Conservation (phyloP, 2,888 invertebrate species). For the Cephus spinipes region DNA sequence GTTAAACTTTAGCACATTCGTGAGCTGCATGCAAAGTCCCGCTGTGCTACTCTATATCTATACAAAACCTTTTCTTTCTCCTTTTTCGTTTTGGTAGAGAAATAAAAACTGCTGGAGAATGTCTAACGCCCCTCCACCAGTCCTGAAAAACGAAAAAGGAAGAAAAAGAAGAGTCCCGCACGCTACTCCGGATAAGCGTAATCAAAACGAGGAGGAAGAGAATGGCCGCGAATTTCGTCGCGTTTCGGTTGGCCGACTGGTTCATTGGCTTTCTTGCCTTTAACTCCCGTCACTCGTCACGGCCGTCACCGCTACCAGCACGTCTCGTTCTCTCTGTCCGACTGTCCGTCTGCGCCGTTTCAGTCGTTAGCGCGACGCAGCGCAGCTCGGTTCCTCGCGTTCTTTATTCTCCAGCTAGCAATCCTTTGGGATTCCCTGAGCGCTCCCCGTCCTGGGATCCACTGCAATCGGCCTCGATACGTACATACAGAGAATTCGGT, state of each 20-base stretch:
- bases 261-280: conserved; percentile 38
- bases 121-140: too few species aligned
- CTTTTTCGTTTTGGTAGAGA: too few species aligned
- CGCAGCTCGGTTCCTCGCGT: background rate
- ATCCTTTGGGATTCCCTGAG: background rate
- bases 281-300: conserved; percentile 17
- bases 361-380: conserved; percentile 6
- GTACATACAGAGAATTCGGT: background rate
- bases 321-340: background rate
- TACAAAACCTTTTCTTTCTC: too few species aligned
- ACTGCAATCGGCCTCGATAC: background rate
- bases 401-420: background rate
- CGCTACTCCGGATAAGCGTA: too few species aligned
- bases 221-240: conserved; percentile 1
- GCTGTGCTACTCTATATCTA: background rate
- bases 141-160: background rate
- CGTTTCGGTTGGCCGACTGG: conserved; percentile 42
- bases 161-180: background rate
- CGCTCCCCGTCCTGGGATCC: background rate
- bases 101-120: too few species aligned
- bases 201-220: background rate
- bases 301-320: background rate
- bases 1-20: background rate
- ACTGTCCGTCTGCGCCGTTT: background rate
- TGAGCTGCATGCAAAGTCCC: background rate